Evolutionary conservation across 2,113 vertebrate species (phyloP).

Genomic region (Limnothrissa miodon): DNA sequence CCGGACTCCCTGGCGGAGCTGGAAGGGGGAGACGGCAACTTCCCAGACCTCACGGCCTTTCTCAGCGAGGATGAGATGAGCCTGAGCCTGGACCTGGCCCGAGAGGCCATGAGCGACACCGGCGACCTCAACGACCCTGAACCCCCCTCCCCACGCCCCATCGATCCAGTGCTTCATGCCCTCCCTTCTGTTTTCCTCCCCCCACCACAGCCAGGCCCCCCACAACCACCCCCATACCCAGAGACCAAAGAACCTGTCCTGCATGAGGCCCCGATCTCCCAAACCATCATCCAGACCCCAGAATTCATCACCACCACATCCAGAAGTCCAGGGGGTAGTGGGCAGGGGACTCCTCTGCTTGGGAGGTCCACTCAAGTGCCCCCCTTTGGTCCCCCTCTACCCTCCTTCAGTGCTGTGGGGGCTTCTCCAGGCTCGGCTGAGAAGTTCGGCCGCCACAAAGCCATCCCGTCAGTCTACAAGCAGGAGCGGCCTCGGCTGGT

Average conservation of each 20-base stretch:
- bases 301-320: conserved; percentile 14
- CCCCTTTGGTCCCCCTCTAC: conserved; percentile 33
- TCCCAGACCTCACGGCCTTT: conserved; percentile 86
- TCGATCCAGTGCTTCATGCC: background rate
- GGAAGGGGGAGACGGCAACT: conserved; percentile 71
- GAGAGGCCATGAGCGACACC: conserved; percentile 78
- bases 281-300: conserved; percentile 22
- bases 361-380: conserved; percentile 61
- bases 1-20: conserved; percentile 75
- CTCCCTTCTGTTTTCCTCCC: conserved; percentile 17
- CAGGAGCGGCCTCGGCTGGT: conserved; percentile 73
- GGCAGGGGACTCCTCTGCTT: conserved; percentile 52
- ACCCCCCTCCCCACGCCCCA: conserved; percentile 8
- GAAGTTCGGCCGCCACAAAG: conserved; percentile 55
- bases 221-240: conserved; percentile 32
- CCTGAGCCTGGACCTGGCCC: conserved; percentile 89
- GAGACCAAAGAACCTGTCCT: conserved; percentile 50
- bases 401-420: conserved; percentile 26
- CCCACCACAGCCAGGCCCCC: conserved; percentile 31
- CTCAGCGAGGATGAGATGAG: conserved; percentile 91
- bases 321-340: conserved; percentile 46
- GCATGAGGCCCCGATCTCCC: conserved; percentile 26
- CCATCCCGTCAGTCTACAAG: conserved; percentile 64
- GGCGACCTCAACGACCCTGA: conserved; percentile 56
- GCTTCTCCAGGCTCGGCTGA: conserved; percentile 56